These are phyloP conservation scores for Leucophenga varia DNA, from an alignment of 1,140 invertebrate genomes.

Conservation along the genomic window DNA sequence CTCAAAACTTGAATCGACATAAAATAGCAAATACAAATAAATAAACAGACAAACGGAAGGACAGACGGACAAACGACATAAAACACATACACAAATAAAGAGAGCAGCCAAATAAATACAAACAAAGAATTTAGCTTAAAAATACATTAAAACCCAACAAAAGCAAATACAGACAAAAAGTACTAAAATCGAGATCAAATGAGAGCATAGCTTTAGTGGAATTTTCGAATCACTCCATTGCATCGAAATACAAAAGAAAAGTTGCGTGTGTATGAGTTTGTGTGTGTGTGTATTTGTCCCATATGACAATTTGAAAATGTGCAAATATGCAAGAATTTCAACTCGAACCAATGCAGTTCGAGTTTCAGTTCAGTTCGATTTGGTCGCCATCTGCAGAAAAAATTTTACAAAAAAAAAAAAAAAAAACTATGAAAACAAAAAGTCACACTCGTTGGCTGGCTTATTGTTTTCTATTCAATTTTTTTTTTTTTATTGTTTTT, in stretches of 20 bases:
- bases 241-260: too few relatives aligned
- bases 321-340: too few relatives aligned
- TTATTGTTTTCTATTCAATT: too few relatives aligned
- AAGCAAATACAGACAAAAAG: constrained; percentile 11
- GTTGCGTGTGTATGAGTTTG: constrained; percentile 9
- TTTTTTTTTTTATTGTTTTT: constrained; percentile 17
- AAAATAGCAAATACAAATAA: constrained; percentile 2
- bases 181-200: too few relatives aligned
- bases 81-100: background rate
- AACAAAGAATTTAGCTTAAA: constrained; percentile 49
- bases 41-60: constrained; percentile 2
- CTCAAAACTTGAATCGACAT: background rate
- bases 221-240: too few relatives aligned
- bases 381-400: constrained; percentile 10
- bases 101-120: constrained; percentile 29
- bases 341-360: too few relatives aligned
- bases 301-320: too few relatives aligned
- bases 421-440: too few relatives aligned
- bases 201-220: too few relatives aligned
- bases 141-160: constrained; percentile 47
- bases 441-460: too few relatives aligned
- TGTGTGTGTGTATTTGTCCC: background rate
- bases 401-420: too few relatives aligned
- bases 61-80: constrained; percentile 24
- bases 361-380: too few relatives aligned